phyloP scores from a whole-genome alignment of 2,888 invertebrate genomes.

The Oscheius sp. region DNA sequence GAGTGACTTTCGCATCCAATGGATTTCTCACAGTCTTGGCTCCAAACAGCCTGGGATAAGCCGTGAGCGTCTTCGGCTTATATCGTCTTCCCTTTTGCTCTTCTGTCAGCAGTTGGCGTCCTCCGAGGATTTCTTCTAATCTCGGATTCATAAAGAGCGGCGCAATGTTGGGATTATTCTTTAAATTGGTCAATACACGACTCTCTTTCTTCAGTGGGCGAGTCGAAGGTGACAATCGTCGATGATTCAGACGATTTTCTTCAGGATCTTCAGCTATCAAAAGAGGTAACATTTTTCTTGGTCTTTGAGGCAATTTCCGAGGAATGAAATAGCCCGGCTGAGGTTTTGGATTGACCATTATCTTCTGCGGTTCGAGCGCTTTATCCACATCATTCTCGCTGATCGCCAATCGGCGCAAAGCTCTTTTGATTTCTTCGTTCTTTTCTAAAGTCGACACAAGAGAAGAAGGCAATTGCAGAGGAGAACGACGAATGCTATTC shows the following conservation, averaged over 20 bases:
- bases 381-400: slow-evolving; percentile 51
- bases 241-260: slow-evolving; percentile 7
- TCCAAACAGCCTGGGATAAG: slow-evolving; percentile 50
- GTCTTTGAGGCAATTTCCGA: slow-evolving; percentile 52
- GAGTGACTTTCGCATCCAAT: slow-evolving; percentile 52
- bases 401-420: slow-evolving; percentile 36
- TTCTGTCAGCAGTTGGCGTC: slow-evolving; percentile 45
- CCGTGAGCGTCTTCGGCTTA: slow-evolving; percentile 36
- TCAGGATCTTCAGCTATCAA: slow-evolving; percentile 51
- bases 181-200: slow-evolving; percentile 34
- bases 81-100: slow-evolving; percentile 48
- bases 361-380: slow-evolving; percentile 49
- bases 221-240: slow-evolving; percentile 37
- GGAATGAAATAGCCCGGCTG: slow-evolving; percentile 58
- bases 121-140: slow-evolving; percentile 46
- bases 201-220: slow-evolving; percentile 31
- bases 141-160: slow-evolving; percentile 58
- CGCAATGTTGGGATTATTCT: slow-evolving; percentile 61
- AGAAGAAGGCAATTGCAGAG: slow-evolving; percentile 35
- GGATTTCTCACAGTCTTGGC: slow-evolving; percentile 39
- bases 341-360: slow-evolving; percentile 51
- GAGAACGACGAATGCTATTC: slow-evolving; percentile 43
- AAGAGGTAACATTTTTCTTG: slow-evolving; percentile 64
- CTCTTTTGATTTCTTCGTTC: slow-evolving; percentile 41
- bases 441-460: slow-evolving; percentile 40